A percentile compares a stretch with the other conserved stretches of the same genome.
These are phyloP conservation scores for Polylopha cassiicola DNA, from an alignment of 2,888 invertebrate species.

Conservation along the genomic window DNA sequence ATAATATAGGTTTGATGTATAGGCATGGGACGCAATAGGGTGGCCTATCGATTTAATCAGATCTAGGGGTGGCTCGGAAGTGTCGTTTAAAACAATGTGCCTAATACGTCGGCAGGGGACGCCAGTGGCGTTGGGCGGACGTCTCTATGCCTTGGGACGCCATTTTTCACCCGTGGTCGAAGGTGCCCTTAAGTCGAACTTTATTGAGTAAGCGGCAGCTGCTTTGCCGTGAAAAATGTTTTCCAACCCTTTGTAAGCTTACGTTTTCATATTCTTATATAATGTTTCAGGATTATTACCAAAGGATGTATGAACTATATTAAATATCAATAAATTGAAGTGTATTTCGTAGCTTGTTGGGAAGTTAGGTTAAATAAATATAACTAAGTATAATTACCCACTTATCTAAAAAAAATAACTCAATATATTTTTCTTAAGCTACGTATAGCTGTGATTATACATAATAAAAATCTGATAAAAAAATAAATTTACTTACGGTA, in stretches of 20 bases:
- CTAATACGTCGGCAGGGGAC: constrained; percentile 16
- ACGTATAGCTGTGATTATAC: no score
- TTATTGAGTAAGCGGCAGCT: constrained; percentile 53
- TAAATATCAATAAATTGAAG: no score
- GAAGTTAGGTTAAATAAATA: no score
- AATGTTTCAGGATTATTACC: constrained; percentile 16
- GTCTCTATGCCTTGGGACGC: constrained; percentile 31
- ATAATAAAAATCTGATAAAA: constrained; percentile 1
- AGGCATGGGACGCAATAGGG: constrained; percentile 20
- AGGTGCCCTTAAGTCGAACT: constrained; percentile 50
- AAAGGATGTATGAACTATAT: no score
- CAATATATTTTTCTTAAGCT: no score
- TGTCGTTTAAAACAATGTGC: constrained; percentile 42
- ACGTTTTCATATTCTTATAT: constrained; percentile 14
- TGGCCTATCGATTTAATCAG: constrained; percentile 41
- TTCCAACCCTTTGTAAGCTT: constrained; percentile 38
- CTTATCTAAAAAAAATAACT: no score
- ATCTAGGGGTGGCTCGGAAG: constrained; percentile 28
- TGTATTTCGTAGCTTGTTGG: no score
- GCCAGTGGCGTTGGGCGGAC: constrained; percentile 25
- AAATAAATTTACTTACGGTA: constrained; percentile 9
- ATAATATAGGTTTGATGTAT: constrained; percentile 4
- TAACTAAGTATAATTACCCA: no score
- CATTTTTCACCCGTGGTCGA: constrained; percentile 41
- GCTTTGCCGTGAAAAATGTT: constrained; percentile 49